These are phyloP conservation scores for Eira barbara DNA, from an alignment of 2,113 vertebrate genomes.

Conservation along the genomic window DNA sequence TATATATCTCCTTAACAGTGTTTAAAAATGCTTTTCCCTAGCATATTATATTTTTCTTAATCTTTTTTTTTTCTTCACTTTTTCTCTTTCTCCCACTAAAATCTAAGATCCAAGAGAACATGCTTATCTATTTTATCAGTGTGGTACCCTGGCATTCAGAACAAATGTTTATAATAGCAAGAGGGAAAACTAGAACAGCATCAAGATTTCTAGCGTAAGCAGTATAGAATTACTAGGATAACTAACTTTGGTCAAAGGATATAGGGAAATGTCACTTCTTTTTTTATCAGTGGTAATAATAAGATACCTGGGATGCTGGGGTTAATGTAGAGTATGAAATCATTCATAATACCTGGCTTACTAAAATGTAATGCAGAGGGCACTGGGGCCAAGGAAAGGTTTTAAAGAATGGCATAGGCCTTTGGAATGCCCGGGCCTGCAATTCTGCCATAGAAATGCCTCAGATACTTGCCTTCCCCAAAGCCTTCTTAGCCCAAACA, in stretches of 20 bases:
- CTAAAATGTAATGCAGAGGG: no score
- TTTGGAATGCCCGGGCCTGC: no score
- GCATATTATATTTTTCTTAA: neutral
- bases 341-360: no score
- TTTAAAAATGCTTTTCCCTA: neutral
- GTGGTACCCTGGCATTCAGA: neutral
- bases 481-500: no score
- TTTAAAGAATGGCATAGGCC: no score
- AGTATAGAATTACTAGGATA: neutral
- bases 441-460: no score
- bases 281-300: neutral
- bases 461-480: no score
- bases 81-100: neutral
- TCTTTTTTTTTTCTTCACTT: neutral
- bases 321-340: no score
- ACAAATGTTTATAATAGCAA: neutral
- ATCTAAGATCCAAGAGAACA: neutral
- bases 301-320: neutral
- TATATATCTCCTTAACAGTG: neutral
- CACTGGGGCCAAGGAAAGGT: no score
- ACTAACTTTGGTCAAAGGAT: neutral
- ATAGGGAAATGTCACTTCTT: neutral
- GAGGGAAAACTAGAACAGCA: neutral
- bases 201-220: neutral
- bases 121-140: neutral